These are phyloP conservation scores for Dendrocopos noguchii DNA, from an alignment of 2,113 vertebrate genomes.

Conservation along the genomic window DNA sequence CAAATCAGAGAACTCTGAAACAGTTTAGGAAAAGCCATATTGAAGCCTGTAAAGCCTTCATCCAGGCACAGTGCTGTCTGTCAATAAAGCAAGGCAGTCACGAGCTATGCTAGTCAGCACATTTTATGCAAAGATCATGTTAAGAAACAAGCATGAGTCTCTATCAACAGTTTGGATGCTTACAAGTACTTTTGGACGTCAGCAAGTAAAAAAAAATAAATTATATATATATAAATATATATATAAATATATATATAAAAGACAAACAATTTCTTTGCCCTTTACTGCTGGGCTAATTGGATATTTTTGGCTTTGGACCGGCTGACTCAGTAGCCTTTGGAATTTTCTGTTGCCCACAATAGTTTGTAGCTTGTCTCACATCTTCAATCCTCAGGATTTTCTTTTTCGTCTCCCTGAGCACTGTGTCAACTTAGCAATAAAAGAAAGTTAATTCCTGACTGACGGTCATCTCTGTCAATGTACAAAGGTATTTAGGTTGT, in stretches of 20 bases:
- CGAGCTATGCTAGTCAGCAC: not conserved
- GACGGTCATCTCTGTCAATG: not conserved
- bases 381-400: not conserved
- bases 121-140: constrained; percentile 31
- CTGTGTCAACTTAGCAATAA: not conserved
- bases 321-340: not conserved
- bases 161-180: not conserved
- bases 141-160: not conserved
- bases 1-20: not conserved
- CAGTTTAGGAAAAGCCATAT: not conserved
- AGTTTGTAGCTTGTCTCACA: not conserved
- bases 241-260: too few species aligned
- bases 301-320: not conserved
- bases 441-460: not conserved
- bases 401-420: not conserved
- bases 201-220: not conserved
- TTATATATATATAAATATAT: too few species aligned
- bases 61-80: not conserved
- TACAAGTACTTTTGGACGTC: not conserved
- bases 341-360: not conserved
- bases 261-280: not conserved
- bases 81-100: not conserved
- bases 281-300: not conserved
- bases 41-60: not conserved
- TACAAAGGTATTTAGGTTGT: not conserved